Evolutionary conservation across 2,888 invertebrate species (phyloP), one percentile per base, ranked within the genome.

Genomic region (Leptinotarsa rubiginosa): DNA sequence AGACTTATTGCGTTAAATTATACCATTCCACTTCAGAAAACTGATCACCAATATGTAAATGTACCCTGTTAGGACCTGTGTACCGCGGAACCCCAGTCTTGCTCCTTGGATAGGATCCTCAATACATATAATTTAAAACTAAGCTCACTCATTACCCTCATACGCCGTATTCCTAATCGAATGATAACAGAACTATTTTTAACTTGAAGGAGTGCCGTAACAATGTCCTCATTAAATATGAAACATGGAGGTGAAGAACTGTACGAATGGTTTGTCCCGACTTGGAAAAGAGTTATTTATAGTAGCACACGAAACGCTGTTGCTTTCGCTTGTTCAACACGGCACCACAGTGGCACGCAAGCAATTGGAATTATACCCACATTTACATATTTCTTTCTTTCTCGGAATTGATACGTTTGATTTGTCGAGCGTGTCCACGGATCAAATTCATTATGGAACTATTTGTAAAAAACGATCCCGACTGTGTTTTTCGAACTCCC

Each of bases 251-350:
- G 52, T 56, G 73, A 73, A 74, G 18, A 65, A 69, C 65, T 66
- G 31, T 62, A 64, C 73, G 65, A 73, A 73, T 67, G 70, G 47
- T 66, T 74, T 56, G 67, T 54, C 74, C 70, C 66, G 62, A 62
- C 70, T 70, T 22, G 52, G 70, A 67, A 68, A 69, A 31, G 31
- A 65, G 22, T 65, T 75, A 75, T 75, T 75, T 75, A 73, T 75
- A 75, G 73, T 62, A 54, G 47, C 67, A 62, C 78, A 75, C 74
- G 75, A 77, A 78, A 78, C 75, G 72, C 77, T 77, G 78, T 77
- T 76, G 78, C 78, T 78, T 73, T 69, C 65, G 68, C 78, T 76
- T 74, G 77, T 75, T 71, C 69, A 65, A 75, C 75, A 75, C 75
- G 75, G 69, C 67, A 75, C 56, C 49, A 67, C 25, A 52, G 64